Conservation (phyloP, 2,113 vertebrate species). For the Oryzias curvinotus region DNA sequence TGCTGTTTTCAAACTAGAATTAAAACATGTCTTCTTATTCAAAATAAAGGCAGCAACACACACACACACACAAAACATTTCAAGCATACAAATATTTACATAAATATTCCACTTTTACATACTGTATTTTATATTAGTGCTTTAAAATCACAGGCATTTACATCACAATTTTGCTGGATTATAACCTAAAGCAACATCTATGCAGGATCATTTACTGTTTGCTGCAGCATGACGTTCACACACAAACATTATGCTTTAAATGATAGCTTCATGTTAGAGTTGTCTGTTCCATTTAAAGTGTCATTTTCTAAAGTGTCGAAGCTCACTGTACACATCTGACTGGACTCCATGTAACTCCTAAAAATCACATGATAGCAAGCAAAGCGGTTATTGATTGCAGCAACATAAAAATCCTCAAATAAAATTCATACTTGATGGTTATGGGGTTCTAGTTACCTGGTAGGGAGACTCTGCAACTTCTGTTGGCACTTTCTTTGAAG, state of each 20-base stretch:
- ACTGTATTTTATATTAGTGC: no score
- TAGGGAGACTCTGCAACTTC: slow-evolving; percentile 76
- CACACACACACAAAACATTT: not conserved
- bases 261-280: not conserved
- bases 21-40: not conserved
- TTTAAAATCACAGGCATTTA: not conserved
- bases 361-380: slow-evolving; percentile 11
- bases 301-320: slow-evolving; percentile 72
- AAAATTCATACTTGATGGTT: not conserved
- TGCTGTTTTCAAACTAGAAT: not conserved
- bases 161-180: not conserved
- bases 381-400: slow-evolving; percentile 9
- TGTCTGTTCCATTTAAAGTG: not conserved
- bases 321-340: slow-evolving; percentile 77
- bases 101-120: not conserved
- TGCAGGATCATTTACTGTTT: not conserved
- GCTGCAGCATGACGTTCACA: no score
- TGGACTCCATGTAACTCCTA: slow-evolving; percentile 78
- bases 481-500: slow-evolving; percentile 51
- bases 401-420: not conserved
- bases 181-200: not conserved
- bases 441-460: slow-evolving; percentile 62
- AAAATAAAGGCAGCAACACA: no score
- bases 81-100: slow-evolving; percentile 7
- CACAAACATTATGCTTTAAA: no score